These are phyloP conservation scores for Scleropages formosus DNA, from an alignment of 2,797 vertebrate genomes.

Conservation along the genomic window DNA sequence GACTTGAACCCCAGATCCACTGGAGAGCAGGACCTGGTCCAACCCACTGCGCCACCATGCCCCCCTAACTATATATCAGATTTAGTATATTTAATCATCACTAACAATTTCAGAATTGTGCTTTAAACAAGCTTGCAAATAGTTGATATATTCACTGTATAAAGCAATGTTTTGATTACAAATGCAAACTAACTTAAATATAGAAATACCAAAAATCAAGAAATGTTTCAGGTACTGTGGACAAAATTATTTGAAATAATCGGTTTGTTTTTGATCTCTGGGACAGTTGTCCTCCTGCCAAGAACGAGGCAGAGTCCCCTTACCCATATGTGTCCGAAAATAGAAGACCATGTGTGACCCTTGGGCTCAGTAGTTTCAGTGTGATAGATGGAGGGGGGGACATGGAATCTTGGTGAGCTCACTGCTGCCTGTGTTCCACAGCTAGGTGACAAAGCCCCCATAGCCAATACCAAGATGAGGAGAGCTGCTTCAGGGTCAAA, in stretches of 20 bases:
- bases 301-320: background rate
- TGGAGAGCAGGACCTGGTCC: no score
- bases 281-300: background rate
- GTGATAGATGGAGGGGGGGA: background rate
- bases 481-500: constrained; percentile 11
- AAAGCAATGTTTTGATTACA: background rate
- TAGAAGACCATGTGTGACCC: constrained; percentile 24
- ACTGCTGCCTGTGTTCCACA: constrained; percentile 10
- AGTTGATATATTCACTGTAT: background rate
- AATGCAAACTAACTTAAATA: background rate
- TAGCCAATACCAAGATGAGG: background rate
- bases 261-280: constrained; percentile 6
- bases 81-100: no score
- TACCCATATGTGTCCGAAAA: constrained; percentile 7
- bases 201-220: background rate
- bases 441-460: constrained; percentile 5
- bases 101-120: no score
- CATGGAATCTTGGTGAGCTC: constrained; percentile 29
- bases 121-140: no score
- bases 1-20: no score
- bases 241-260: background rate
- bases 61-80: no score
- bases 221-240: background rate
- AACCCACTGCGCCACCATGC: no score
- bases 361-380: constrained; percentile 10